Conservation (phyloP, 2,113 vertebrate species). For the Pardalotus punctatus region DNA sequence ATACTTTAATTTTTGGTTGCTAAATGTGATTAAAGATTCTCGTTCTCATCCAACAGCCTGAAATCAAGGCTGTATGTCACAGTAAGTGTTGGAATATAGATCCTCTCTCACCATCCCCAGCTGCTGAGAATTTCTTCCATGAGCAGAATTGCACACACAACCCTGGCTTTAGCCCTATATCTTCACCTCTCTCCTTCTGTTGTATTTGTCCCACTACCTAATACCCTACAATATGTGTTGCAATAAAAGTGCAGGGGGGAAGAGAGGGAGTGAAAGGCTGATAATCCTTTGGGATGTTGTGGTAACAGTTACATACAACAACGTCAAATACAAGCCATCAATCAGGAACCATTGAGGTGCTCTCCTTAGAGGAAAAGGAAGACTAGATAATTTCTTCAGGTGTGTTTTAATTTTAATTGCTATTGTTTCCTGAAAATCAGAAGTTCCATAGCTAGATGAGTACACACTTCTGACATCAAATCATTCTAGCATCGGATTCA, state of each 20-base stretch:
- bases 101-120: neutral
- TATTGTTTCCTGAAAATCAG: neutral
- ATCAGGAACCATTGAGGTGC: neutral
- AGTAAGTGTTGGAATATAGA: neutral
- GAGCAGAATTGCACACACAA: neutral
- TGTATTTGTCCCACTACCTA: neutral
- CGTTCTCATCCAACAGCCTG: neutral
- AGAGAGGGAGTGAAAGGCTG: neutral
- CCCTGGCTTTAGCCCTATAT: neutral
- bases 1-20: neutral
- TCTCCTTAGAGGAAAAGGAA: neutral
- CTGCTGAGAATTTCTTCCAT: neutral
- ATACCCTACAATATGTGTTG: no score
- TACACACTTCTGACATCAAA: neutral
- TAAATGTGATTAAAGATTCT: neutral
- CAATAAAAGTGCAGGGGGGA: neutral
- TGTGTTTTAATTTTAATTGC: neutral
- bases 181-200: neutral
- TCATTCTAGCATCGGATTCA: rapidly evolving
- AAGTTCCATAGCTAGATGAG: neutral
- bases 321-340: neutral
- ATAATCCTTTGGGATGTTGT: neutral
- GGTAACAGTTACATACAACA: neutral
- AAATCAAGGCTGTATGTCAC: neutral
- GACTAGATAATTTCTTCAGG: neutral